Evolutionary conservation across 1,140 invertebrate genomes (phyloP), one percentile per base, ranked within the genome.

Genomic region (Nilaparvata lugens): DNA sequence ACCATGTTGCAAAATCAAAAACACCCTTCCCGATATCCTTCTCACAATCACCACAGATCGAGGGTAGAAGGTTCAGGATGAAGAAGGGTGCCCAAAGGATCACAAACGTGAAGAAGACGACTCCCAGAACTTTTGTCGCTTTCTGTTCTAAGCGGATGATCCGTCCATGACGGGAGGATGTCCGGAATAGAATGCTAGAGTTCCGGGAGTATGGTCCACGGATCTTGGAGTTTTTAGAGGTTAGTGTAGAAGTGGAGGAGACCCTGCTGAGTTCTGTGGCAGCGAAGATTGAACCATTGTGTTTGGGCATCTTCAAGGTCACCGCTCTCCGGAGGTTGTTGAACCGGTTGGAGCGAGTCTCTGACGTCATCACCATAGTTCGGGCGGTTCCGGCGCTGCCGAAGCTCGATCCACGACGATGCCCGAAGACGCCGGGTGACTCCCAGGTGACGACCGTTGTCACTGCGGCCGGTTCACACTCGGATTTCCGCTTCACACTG

Each of bases 81-180:
- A 96, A 96, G 75, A 96, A 96, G 1, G 93, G 93, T 1, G 91
- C 86, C 93, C 93, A 96, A 7, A 95, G 79, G 13, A 95, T 84
- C 1, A 95, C 92, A 72, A 96, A 96, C 0, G 91, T 92, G 70
- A 93, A 92, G 74, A 95, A 96, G 0, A 96, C 91, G 0, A 95
- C 87, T 1, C 92, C 92, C 4, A 95, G 74, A 1, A 95, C 92
- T 75, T 95, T 93, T n/a, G 91, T 95, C 0, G 93, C 93, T 71
- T 95, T 95, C 68, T 94, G 91, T 71, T 96, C 93, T 31, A 91
- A 73, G 0, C 87, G 76, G 51, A 93, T 83, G 60, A 90, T 91
- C 21, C 88, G 74, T 0, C 89, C 88, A 67, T 92, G 88, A 0
- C 88, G 76, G 3, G 87, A 88, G 1, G 87, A 88, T 64, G 87